Percentiles rank a stretch among this genome's conserved stretches.
Conservation (phyloP, 2,888 invertebrate genomes). For the Caenorhabditis sinica region DNA sequence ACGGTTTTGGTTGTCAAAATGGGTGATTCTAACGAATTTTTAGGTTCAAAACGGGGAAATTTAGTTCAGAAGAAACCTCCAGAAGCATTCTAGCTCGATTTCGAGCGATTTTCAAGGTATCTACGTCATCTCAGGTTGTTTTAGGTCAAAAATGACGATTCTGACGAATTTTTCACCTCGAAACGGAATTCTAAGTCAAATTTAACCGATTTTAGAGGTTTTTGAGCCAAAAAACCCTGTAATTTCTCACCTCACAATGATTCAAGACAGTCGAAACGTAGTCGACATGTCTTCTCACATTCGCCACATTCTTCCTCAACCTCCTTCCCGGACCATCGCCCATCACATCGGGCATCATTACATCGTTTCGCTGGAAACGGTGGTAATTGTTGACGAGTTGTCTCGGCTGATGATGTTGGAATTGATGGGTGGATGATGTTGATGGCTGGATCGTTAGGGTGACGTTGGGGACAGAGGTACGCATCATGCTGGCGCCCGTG, state of each 20-base stretch:
- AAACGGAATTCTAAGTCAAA: not conserved
- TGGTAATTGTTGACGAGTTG: not conserved
- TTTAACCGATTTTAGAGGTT: slow-evolving; percentile 83
- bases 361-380: slow-evolving; percentile 43
- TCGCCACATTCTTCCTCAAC: slow-evolving; percentile 83
- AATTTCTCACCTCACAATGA: slow-evolving; percentile 76
- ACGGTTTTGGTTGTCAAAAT: not conserved
- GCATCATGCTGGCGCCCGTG: slow-evolving; percentile 38
- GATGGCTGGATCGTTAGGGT: slow-evolving; percentile 67
- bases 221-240: not conserved
- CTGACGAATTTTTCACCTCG: not conserved
- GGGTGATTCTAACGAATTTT: no score
- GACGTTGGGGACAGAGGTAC: slow-evolving; percentile 47
- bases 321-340: slow-evolving; percentile 81
- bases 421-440: slow-evolving; percentile 45
- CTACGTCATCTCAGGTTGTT: no score
- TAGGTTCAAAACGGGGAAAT: no score
- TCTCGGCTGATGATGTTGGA: slow-evolving; percentile 3
- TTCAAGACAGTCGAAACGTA: slow-evolving; percentile 82
- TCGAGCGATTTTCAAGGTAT: no score
- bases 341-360: slow-evolving; percentile 60
- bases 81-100: no score
- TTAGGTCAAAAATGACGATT: not conserved
- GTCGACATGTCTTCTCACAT: slow-evolving; percentile 82
- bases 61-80: no score